These are phyloP conservation scores for Pogonocherus hispidulus DNA, from an alignment of 2,888 invertebrate genomes.

Conservation along the genomic window DNA sequence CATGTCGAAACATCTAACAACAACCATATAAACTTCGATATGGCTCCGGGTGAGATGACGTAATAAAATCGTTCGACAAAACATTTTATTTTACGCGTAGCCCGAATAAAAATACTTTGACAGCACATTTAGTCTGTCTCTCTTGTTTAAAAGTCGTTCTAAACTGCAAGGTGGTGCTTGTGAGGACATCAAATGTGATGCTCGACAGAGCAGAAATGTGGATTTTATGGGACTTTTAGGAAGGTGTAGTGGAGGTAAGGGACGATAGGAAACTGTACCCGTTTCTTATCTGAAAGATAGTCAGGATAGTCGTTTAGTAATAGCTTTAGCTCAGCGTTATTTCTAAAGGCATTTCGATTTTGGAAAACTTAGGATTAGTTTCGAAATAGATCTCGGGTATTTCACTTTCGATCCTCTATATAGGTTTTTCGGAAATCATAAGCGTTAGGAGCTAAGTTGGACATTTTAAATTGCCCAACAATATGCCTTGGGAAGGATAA, in stretches of 20 bases:
- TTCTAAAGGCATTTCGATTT: too few relatives aligned
- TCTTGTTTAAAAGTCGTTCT: constrained; percentile 28
- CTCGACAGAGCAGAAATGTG: constrained; percentile 28
- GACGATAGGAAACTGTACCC: constrained; percentile 32
- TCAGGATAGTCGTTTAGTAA: too few relatives aligned
- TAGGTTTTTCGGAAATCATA: too few relatives aligned
- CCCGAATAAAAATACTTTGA: constrained; percentile 24
- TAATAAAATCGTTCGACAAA: constrained; percentile 28
- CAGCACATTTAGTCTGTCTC: constrained; percentile 20
- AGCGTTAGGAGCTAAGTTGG: too few relatives aligned
- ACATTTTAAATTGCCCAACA: too few relatives aligned
- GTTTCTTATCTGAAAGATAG: not conserved
- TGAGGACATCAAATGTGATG: constrained; percentile 28
- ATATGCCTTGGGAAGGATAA: too few relatives aligned
- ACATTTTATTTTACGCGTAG: constrained; percentile 13
- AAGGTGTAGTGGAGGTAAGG: constrained; percentile 17
- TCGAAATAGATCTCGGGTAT: too few relatives aligned
- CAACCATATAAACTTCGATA: constrained; percentile 16
- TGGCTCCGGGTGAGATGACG: not conserved
- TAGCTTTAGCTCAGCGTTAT: too few relatives aligned
- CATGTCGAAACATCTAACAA: not conserved
- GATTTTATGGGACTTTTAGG: constrained; percentile 34
- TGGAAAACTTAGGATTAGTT: too few relatives aligned
- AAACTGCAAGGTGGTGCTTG: constrained; percentile 34
- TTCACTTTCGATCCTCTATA: too few relatives aligned